These are phyloP conservation scores for Sarcophilus harrisii DNA, from an alignment of 2,797 vertebrate species.

Conservation along the genomic window DNA sequence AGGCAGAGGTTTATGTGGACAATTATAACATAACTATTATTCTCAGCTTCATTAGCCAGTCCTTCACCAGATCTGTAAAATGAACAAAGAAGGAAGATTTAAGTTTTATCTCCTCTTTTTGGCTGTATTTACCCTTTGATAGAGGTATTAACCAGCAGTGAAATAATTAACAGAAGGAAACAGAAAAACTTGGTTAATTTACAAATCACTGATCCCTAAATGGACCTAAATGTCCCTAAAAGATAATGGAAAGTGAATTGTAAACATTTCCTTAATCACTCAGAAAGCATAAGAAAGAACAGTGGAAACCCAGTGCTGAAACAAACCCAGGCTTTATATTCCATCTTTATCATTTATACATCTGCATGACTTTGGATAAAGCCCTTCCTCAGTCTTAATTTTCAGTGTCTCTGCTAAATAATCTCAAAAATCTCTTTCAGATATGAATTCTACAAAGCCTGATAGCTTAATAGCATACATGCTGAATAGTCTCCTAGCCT, in stretches of 20 bases:
- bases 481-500: not conserved
- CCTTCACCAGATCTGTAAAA: not conserved
- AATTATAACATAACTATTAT: not conserved
- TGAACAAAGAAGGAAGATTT: rapidly evolving
- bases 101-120: not conserved
- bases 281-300: not conserved
- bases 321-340: not conserved
- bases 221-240: no score
- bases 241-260: not conserved
- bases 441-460: not conserved
- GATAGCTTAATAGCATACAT: not conserved
- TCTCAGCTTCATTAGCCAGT: rapidly evolving
- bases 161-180: rapidly evolving
- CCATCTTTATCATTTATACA: not conserved
- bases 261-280: not conserved
- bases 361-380: not conserved
- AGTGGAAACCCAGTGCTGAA: not conserved
- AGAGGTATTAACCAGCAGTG: not conserved
- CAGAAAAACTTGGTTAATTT: not conserved
- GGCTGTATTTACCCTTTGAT: rapidly evolving
- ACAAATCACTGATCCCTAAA: not conserved
- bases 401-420: not conserved
- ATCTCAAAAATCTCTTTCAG: not conserved
- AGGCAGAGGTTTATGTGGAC: not conserved
- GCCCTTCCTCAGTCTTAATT: not conserved